phyloP scores from a whole-genome alignment of 2,113 vertebrate species.

The Microcebus murinus region DNA sequence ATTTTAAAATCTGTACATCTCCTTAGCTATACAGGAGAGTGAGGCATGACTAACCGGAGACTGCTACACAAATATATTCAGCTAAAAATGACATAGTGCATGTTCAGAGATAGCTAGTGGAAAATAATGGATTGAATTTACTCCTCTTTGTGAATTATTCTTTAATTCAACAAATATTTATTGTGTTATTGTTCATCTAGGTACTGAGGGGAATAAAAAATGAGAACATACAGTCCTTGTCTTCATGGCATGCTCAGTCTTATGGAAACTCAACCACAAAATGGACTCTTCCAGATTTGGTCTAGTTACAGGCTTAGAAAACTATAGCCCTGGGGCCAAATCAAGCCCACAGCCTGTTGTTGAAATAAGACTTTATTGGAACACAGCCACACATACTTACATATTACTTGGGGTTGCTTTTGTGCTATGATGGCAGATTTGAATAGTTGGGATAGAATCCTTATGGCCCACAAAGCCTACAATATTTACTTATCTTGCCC shows the following conservation, averaged over 20 bases:
- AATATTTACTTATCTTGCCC: background rate
- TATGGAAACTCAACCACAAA: background rate
- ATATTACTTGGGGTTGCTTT: background rate
- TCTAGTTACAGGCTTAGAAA: background rate
- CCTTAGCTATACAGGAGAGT: background rate
- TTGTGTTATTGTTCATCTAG: background rate
- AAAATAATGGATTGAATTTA: background rate
- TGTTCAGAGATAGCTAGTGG: background rate
- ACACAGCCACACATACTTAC: background rate
- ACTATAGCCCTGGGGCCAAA: background rate
- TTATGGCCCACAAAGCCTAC: background rate
- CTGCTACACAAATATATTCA: background rate
- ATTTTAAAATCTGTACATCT: background rate
- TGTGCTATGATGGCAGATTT: background rate
- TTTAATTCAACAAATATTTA: background rate
- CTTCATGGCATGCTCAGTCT: background rate
- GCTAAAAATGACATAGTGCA: background rate
- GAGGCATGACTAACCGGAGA: background rate
- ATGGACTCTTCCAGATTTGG: background rate
- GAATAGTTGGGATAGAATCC: background rate
- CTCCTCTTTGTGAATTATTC: background rate
- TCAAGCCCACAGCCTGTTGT: background rate
- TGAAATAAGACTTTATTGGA: background rate
- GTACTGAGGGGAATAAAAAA: background rate
- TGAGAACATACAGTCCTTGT: background rate